phyloP scores from a whole-genome alignment of 2,888 invertebrate genomes.

The Caenorhabditis japonica region DNA sequence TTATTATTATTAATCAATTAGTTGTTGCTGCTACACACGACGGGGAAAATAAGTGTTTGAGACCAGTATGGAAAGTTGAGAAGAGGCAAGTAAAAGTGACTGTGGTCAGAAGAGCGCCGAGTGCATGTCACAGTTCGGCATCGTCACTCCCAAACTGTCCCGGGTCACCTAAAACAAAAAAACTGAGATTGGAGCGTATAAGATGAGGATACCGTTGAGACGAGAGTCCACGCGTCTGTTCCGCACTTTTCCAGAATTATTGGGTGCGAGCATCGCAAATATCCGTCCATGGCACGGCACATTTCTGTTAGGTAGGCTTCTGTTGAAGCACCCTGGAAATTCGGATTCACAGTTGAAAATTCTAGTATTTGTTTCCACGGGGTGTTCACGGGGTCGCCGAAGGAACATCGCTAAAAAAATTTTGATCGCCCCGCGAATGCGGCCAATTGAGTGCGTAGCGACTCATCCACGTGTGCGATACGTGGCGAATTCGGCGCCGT shows the following conservation, averaged over 20 bases:
- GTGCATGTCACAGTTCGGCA: conserved; percentile 70
- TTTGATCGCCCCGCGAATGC: too few species aligned
- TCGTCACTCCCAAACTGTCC: conserved; percentile 67
- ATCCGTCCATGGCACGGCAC: conserved; percentile 75
- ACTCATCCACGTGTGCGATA: too few species aligned
- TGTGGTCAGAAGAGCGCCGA: conserved; percentile 55
- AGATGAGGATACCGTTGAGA: conserved; percentile 67
- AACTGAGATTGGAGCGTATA: neutral
- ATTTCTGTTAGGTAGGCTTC: conserved; percentile 69
- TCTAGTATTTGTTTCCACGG: too few species aligned
- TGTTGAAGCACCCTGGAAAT: conserved; percentile 54
- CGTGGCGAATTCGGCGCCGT: too few species aligned
- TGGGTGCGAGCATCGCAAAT: conserved; percentile 75
- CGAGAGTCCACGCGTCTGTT: conserved; percentile 73
- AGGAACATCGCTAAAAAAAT: too few species aligned
- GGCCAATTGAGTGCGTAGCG: too few species aligned
- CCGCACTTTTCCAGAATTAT: conserved; percentile 74
- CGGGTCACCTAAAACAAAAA: conserved; percentile 59
- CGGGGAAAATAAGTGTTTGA: too few species aligned
- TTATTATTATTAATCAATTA: too few species aligned
- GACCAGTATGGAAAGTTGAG: conserved; percentile 3
- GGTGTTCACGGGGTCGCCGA: too few species aligned
- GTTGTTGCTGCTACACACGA: too few species aligned
- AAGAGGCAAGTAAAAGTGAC: conserved; percentile 10
- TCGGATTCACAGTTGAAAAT: too few species aligned